These are phyloP conservation scores for Oligia fasciuncula DNA, from an alignment of 2,888 invertebrate genomes.

Conservation along the genomic window DNA sequence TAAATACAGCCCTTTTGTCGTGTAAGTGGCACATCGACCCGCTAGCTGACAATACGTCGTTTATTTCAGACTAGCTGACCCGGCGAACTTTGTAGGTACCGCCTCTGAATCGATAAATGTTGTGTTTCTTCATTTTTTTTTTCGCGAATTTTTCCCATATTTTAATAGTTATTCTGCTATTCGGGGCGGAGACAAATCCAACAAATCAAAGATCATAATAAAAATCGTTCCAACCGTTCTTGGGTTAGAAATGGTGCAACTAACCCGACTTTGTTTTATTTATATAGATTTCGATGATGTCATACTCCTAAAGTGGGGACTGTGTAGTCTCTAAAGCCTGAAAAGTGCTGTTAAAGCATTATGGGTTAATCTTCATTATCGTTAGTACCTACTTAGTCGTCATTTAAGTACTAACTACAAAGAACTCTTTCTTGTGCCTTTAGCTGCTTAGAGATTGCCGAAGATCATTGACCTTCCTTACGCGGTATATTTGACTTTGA, in stretches of 20 bases:
- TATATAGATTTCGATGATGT: constrained; percentile 40
- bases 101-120: no score
- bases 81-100: no score
- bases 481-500: background rate
- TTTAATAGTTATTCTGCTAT: no score
- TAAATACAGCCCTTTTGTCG: constrained; percentile 16
- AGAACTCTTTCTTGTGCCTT: constrained; percentile 31
- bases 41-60: constrained; percentile 22
- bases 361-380: constrained; percentile 18
- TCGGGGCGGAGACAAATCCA: no score
- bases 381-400: constrained; percentile 13
- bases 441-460: constrained; percentile 19
- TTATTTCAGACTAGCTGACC: constrained; percentile 29
- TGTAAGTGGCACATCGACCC: constrained; percentile 16
- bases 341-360: constrained; percentile 23
- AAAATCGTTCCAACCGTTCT: no score
- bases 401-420: constrained; percentile 24
- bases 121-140: no score
- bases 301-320: constrained; percentile 18
- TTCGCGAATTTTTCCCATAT: no score
- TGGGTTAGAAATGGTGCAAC: no score
- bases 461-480: constrained; percentile 29
- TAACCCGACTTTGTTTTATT: no score
- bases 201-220: no score
- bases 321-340: constrained; percentile 14